Base-by-base conservation (phyloP, 2,113 vertebrate genomes). In the Hippocampus abdominalis region DNA sequence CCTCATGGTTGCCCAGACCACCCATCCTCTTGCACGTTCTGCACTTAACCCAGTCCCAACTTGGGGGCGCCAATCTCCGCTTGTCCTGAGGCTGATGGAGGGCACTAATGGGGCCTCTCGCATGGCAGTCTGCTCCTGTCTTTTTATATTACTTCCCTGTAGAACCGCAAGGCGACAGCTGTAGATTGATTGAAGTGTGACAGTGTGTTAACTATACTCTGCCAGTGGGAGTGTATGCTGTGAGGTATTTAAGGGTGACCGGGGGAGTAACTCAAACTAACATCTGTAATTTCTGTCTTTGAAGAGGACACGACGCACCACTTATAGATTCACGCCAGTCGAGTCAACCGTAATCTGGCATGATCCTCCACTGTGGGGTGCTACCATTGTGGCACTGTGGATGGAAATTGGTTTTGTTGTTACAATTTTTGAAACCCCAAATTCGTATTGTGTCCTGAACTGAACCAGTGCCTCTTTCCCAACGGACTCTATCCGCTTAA, bases 11-110 rank as follows among this genome's bases (percentile, higher is more conserved):
- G 67, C 69, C 65, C 72, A 79, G 71, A 70, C 65, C 72, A 79
- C 72, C 44, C 66, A 78, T 54, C 1, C 76, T 72, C 78, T 27
- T 88, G 89, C 89, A 86, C 84, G 84, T 67, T 81, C 60, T 70
- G 76, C 61, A 69, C 71, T 8, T 68, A 48, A 69, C 71, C 75
- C 53, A 27, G 60, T 68, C 80, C 70, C 40, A 51, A 40, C 76
- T 65, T 23, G 8, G 70, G 69, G 71, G 66, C 70, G 69, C 54
- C 29, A 53, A 64, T 71, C 76, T 62, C 76, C 83, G 70, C 81
- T 87, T 79, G 77, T 76, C 73, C 76, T 78, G 73, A 72, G 67
- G 81, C 82, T 81, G 79, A 82, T 77, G 65, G 77, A 23, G 64
- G 69, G 62, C 70, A 15, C 44, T 78, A 74, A 74, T 65, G 74